These are phyloP conservation scores for Sarcophaga carnaria DNA, from an alignment of 2,888 invertebrate species.

Conservation along the genomic window DNA sequence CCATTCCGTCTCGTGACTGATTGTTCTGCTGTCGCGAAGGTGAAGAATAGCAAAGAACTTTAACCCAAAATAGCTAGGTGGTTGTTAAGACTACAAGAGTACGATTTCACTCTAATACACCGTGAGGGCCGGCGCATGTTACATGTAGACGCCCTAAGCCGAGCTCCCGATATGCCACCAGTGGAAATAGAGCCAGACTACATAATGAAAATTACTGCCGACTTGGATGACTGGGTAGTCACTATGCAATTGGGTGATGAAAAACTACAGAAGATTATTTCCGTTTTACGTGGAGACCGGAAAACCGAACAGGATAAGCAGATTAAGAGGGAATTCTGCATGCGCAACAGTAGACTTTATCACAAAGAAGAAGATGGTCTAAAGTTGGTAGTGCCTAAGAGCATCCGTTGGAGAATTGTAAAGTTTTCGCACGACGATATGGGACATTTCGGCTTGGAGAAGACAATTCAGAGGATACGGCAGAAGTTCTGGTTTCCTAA, in stretches of 20 bases:
- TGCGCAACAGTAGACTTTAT: neutral
- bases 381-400: too few species aligned
- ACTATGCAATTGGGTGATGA: neutral
- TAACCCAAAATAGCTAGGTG: conserved; percentile 26
- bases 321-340: neutral
- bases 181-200: neutral
- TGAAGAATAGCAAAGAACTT: neutral
- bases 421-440: neutral
- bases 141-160: conserved; percentile 61
- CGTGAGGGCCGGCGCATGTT: conserved; percentile 47
- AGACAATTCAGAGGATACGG: neutral
- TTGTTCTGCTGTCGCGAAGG: neutral
- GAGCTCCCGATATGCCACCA: conserved; percentile 25
- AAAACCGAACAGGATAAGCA: neutral
- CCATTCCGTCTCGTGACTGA: conserved; percentile 11
- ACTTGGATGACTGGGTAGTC: neutral
- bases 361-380: too few species aligned
- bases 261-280: neutral
- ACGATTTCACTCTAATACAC: conserved; percentile 52
- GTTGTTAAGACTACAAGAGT: conserved; percentile 55
- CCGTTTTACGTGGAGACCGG: neutral
- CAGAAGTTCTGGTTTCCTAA: too few species aligned
- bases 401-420: neutral
- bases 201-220: conserved; percentile 21
- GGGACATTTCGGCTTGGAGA: conserved; percentile 4